Base-by-base conservation (phyloP, 2,888 invertebrate genomes). In the Pyralis farinalis region DNA sequence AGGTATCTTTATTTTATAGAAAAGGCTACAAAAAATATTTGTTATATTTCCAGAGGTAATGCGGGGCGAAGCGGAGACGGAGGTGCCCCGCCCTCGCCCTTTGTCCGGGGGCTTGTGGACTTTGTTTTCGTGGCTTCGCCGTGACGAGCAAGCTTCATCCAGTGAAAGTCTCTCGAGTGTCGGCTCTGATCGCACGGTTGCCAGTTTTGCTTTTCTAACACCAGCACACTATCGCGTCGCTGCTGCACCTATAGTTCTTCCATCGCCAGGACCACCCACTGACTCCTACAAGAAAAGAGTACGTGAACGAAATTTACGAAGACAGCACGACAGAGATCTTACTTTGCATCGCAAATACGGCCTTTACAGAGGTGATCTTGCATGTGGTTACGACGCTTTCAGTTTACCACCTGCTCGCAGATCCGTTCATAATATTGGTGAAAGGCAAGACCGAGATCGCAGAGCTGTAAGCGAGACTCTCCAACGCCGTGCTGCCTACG, bases 61-160 rank as follows among this genome's bases (percentile, higher is more conserved):
- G 84, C 78, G 71, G 70, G 75, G 68, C 54, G 70, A 63, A 51
- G 70, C 55, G 46, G 75, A 58, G 48, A 43, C 55, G 43, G 79
- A 70, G 71, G 63, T 63, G 44, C 50, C 65, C 45, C 83, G 84
- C 57, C 72, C 81, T 60, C 86, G 89, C 50, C 87, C 88, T 20
- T 67, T 83, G 44, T 88, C 87, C 45, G 78, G 74, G 47, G 90
- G 89, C 55, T 76, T 90, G 58, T 83, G 88, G 78, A 92, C 94
- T 41, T 86, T 95, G 65, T 91, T 94, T 66, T 92, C 92, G 78
- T 95, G 95, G 95, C 92, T 95, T 68, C 93, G 92, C 49, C 92
- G 92, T 48, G 85, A 85, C 51, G 89, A 90, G 47, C 71, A 84
- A 41, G 65, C 70, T 20, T 71, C 74, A 34, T 82, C 71, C 40